A percentile compares a stretch with the other conserved stretches of the same genome.
phyloP scores from a whole-genome alignment of 2,797 vertebrate genomes.

The Sitta carolinensis region DNA sequence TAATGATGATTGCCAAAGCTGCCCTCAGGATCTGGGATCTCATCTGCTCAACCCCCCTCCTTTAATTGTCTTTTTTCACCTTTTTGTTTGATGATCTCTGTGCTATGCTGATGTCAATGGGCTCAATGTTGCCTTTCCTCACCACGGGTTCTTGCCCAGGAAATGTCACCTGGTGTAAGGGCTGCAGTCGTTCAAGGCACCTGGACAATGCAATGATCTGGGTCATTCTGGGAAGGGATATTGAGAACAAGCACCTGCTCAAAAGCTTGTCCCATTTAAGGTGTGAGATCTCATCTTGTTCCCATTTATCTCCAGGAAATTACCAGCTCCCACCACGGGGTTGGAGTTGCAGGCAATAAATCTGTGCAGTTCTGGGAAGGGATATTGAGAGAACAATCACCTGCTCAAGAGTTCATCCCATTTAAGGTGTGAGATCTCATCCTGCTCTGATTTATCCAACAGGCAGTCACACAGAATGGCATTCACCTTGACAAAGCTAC shows the following conservation, averaged over 20 bases:
- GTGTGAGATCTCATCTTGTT: conserved; percentile 81
- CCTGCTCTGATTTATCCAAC: conserved; percentile 89
- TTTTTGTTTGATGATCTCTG: conserved; percentile 94
- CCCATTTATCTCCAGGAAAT: conserved; percentile 81
- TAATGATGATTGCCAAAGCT: not conserved
- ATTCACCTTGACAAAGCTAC: conserved; percentile 88
- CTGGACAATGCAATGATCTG: conserved; percentile 65
- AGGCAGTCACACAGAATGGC: conserved; percentile 91
- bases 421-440: conserved; percentile 83
- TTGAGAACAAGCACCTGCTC: conserved; percentile 78
- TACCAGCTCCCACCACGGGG: not conserved
- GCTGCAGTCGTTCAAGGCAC: conserved; percentile 86
- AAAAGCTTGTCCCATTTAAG: conserved; percentile 90
- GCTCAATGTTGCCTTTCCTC: conserved; percentile 88
- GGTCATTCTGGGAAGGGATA: not conserved
- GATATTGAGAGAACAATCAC: conserved; percentile 63
- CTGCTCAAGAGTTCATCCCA: conserved; percentile 95
- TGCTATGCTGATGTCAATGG: conserved; percentile 85
- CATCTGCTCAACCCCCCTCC: not conserved
- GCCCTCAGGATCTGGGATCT: not conserved
- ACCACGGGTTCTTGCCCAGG: conserved; percentile 82
- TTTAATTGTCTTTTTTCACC: conserved; percentile 72
- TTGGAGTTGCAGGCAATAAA: not conserved
- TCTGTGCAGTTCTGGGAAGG: not conserved
- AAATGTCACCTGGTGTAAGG: conserved; percentile 87